Base-by-base conservation (phyloP, 2,113 vertebrate genomes). In the Antennarius striatus region DNA sequence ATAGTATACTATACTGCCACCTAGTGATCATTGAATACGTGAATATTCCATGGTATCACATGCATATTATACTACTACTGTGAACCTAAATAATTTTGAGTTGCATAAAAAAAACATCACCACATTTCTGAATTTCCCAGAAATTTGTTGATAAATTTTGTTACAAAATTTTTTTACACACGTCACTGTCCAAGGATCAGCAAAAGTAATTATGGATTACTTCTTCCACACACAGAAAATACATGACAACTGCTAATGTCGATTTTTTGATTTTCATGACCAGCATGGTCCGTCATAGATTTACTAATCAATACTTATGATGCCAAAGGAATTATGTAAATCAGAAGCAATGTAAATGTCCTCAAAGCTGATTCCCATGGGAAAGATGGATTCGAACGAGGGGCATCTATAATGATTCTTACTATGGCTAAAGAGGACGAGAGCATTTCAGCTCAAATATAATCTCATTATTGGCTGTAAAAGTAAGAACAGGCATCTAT, bases 1-100 rank as follows among this genome's bases (percentile, higher is more conserved):
- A 76, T 65, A 75, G 93, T 89, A 89, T 94, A 82, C 74, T 76
- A 89, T 80, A 91, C 85, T 95, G 96, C 97, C 96, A 97, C 93
- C 97, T 98, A 96, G 95, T 91, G 96, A 83, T 90, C 67, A 59
- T 3, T 61, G 15, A 53, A 68, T 63, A 55, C 67, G 75, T 81
- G 48, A 56, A 57, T 72, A 63, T 16, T 12, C 40, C 22, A 40
- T 45, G 40, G 29, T 14, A 15, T 5, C 28, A 60, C 52, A 53
- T 68, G 63, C 46, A 75, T 59, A 32, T 69, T 53, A n/a, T 47
- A 6, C 45, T 67, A n/a, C n/a, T 22, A 30, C 10, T 54, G 32
- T 51, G 15, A 54, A 57, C 4, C 4, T 8, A 43, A 52, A 67
- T 29, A 40, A 52, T 51, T 51, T 9, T 10, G 32, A 59, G 10